Percentiles rank a stretch among this genome's conserved stretches.
phyloP scores from a whole-genome alignment of 2,888 invertebrate genomes.

The Encarsia formosa region DNA sequence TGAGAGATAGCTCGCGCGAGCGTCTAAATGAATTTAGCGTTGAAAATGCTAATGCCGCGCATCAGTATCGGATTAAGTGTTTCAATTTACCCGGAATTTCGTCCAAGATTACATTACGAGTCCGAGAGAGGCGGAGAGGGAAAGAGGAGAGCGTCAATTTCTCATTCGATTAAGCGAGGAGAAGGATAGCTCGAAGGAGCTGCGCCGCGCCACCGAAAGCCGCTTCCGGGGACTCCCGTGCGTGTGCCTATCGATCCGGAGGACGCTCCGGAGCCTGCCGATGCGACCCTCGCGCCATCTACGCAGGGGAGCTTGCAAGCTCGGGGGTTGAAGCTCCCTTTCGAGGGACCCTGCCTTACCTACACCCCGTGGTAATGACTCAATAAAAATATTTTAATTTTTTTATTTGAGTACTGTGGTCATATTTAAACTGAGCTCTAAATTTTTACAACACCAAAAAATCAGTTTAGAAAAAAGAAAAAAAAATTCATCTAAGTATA shows the following conservation, averaged over 20 bases:
- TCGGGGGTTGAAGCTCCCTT: too few species aligned
- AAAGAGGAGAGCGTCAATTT: conserved; percentile 15
- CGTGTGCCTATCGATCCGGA: conserved; percentile 3
- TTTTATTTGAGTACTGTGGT: too few species aligned
- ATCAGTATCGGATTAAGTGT: conserved; percentile 19
- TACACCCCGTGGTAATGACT: too few species aligned
- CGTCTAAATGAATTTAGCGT: conserved; percentile 4
- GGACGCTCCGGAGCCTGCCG: background rate
- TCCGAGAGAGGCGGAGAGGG: background rate
- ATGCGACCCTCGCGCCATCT: background rate
- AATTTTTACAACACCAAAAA: too few species aligned
- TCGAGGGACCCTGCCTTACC: too few species aligned
- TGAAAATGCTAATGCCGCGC: conserved; percentile 13
- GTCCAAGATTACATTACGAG: conserved; percentile 22
- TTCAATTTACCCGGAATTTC: conserved; percentile 22
- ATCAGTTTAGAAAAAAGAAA: too few species aligned
- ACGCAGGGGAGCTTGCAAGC: too few species aligned
- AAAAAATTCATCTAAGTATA: too few species aligned
- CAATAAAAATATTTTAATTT: too few species aligned
- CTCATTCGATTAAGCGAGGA: conserved; percentile 24
- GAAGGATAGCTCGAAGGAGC: background rate
- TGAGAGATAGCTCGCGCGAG: too few species aligned
- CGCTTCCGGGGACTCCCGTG: background rate
- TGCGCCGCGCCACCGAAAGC: background rate
- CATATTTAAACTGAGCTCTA: too few species aligned